Percentiles rank a stretch among this genome's conserved stretches.
phyloP scores from a whole-genome alignment of 2,113 vertebrate genomes.

The Xiphophorus maculatus region DNA sequence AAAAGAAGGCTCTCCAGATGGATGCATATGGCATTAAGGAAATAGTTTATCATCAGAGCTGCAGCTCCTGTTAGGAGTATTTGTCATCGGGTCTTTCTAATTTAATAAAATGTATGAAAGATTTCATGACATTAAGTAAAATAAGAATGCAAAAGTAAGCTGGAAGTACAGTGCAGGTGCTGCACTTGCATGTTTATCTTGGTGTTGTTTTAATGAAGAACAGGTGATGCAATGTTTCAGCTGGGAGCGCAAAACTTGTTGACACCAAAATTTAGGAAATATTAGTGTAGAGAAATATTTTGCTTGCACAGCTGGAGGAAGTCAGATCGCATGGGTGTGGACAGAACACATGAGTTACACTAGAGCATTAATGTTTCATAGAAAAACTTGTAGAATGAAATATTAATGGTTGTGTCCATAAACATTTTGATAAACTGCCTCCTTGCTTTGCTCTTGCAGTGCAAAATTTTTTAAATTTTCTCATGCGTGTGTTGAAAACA shows the following conservation, averaged over 20 bases:
- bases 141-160: background rate
- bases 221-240: background rate
- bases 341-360: background rate
- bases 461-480: background rate
- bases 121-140: background rate
- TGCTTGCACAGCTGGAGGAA: background rate
- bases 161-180: background rate
- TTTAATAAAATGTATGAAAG: background rate
- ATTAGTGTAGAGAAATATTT: background rate
- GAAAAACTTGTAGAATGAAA: constrained; percentile 21
- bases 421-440: background rate
- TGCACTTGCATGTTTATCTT: background rate
- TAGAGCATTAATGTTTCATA: background rate
- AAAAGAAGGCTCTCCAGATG: constrained; percentile 51
- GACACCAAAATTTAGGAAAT: background rate
- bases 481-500: background rate
- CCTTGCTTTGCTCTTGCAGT: background rate
- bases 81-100: constrained; percentile 18
- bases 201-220: background rate
- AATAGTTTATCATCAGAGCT: constrained; percentile 37
- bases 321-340: too few relatives aligned
- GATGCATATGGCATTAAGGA: constrained; percentile 36
- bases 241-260: constrained; percentile 10
- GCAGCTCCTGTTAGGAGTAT: constrained; percentile 19
- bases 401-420: background rate